phyloP scores from a whole-genome alignment of 1,140 invertebrate species.

The Trachelipus rathkii region DNA sequence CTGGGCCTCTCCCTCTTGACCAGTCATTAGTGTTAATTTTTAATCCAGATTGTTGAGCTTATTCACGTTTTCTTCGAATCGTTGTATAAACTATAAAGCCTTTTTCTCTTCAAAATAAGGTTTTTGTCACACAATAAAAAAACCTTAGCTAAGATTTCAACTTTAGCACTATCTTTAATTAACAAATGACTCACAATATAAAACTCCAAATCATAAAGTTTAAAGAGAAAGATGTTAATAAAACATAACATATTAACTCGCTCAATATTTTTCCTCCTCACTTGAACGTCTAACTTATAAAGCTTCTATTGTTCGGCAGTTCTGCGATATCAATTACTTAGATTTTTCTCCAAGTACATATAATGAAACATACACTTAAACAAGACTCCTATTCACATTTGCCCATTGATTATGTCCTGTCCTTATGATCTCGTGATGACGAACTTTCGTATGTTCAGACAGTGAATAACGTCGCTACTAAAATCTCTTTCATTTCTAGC shows the following conservation, averaged over 20 bases:
- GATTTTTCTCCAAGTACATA: constrained; percentile 70
- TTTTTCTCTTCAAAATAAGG: constrained; percentile 54
- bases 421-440: too few relatives aligned
- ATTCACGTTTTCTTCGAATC: too few relatives aligned
- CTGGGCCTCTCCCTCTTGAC: too few relatives aligned
- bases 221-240: constrained; percentile 49
- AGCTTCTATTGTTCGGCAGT: constrained; percentile 75
- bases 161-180: not conserved
- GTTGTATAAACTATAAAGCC: too few relatives aligned
- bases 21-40: too few relatives aligned
- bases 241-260: constrained; percentile 49
- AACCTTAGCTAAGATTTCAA: constrained; percentile 50
- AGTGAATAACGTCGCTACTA: constrained; percentile 36
- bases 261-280: constrained; percentile 75
- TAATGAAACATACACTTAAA: too few relatives aligned
- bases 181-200: not conserved
- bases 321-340: constrained; percentile 58
- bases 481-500: too few relatives aligned
- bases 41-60: too few relatives aligned
- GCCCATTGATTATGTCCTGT: too few relatives aligned
- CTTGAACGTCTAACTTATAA: constrained; percentile 86
- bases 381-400: too few relatives aligned
- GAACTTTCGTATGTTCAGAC: too few relatives aligned
- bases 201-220: not conserved
- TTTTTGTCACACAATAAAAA: constrained; percentile 56